phyloP scores from a whole-genome alignment of 2,888 invertebrate genomes.

The Yponomeuta plumbellus region DNA sequence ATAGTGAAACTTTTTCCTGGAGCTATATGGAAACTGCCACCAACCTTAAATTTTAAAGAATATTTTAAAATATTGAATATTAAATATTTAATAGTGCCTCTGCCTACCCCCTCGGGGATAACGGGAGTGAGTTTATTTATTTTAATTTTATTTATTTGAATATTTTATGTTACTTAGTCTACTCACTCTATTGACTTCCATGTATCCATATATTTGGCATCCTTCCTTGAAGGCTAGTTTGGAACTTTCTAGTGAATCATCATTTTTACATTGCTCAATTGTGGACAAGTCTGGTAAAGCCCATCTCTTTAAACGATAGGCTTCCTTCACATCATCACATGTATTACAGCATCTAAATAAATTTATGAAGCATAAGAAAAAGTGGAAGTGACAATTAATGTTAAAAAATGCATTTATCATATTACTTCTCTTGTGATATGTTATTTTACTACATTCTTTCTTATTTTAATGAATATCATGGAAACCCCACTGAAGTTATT shows the following conservation, averaged over 20 bases:
- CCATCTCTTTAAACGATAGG: conserved; percentile 92
- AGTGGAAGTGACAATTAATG: background rate
- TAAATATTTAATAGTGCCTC: too few species aligned
- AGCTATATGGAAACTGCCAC: conserved; percentile 97
- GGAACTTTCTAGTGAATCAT: conserved; percentile 83
- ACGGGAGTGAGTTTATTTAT: too few species aligned
- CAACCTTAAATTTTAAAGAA: conserved; percentile 72
- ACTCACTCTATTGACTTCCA: conserved; percentile 93
- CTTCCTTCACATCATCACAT: conserved; percentile 96
- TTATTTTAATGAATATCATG: too few species aligned
- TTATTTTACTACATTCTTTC: too few species aligned
- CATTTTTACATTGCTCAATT: conserved; percentile 94
- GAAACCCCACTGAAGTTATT: too few species aligned
- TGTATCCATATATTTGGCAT: conserved; percentile 95
- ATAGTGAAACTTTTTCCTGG: conserved; percentile 97
- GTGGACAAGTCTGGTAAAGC: conserved; percentile 86
- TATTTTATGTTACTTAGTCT: background rate
- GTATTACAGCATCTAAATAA: conserved; percentile 92
- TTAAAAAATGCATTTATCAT: background rate
- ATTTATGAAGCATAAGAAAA: background rate
- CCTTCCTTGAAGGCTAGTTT: conserved; percentile 93
- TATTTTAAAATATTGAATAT: conserved; percentile 8
- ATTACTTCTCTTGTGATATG: too few species aligned
- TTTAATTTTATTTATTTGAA: conserved; percentile 21
- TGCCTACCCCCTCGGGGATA: too few species aligned